Percentiles rank a stretch among this genome's conserved stretches.
These are phyloP conservation scores for Hemitrygon akajei DNA, from an alignment of 2,797 vertebrate genomes.

Conservation along the genomic window DNA sequence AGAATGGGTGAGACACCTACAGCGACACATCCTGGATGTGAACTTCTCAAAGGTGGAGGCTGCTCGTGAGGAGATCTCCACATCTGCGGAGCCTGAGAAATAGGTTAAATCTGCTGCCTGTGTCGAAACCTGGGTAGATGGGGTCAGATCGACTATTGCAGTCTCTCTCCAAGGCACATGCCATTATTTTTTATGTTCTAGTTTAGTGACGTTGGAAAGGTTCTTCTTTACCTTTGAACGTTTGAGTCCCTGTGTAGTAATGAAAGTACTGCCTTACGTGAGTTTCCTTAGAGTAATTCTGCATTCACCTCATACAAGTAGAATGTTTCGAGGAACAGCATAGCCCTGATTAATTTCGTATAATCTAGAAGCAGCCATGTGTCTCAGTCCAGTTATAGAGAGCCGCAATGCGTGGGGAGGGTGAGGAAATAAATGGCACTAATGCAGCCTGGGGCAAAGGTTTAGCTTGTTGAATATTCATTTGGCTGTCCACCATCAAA, in stretches of 20 bases:
- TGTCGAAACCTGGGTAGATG: not conserved
- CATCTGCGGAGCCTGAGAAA: constrained; percentile 52
- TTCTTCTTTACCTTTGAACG: constrained; percentile 25
- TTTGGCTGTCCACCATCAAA: not conserved
- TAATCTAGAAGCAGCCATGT: constrained; percentile 5
- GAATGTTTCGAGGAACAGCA: not conserved
- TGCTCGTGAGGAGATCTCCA: constrained; percentile 53
- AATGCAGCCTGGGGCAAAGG: not conserved
- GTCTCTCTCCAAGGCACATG: not conserved
- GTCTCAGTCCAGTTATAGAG: not conserved
- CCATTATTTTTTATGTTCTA: constrained; percentile 20
- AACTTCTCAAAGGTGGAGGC: constrained; percentile 76
- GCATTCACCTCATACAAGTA: constrained; percentile 14
- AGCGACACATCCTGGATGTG: constrained; percentile 91
- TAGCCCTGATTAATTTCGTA: constrained; percentile 21
- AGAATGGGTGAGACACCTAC: constrained; percentile 90
- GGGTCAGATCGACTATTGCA: not conserved
- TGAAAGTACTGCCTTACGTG: constrained; percentile 30
- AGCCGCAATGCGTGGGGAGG: not conserved
- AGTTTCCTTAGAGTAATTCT: constrained; percentile 33
- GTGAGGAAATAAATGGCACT: not conserved
- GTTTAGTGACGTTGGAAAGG: constrained; percentile 29
- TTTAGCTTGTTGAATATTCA: not conserved
- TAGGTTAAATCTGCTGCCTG: not conserved
- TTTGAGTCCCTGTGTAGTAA: constrained; percentile 30